Evolutionary conservation across 2,113 vertebrate species (phyloP), one percentile per base, ranked within the genome.

Genomic region (Camelus dromedarius): DNA sequence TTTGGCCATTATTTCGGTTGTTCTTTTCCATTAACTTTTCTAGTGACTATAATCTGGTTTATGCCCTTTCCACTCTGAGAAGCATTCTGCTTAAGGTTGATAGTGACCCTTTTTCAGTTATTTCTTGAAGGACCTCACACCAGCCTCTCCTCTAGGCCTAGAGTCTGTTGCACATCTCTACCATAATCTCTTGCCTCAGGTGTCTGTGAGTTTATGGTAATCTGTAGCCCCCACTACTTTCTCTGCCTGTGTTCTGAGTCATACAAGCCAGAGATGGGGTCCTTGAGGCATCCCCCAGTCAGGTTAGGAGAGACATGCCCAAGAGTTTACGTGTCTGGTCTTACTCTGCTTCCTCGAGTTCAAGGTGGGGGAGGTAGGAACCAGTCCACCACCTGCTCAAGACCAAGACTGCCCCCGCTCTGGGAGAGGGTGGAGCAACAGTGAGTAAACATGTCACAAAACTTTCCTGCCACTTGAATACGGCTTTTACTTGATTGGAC

Each of bases 401-500:
- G 32, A 69, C 62, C 77, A 19, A 70, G 62, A 66, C 15, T 38
- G 16, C 58, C 16, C 62, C 69, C 28, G 5, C 54, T 52, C 52
- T 1, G 3, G 26, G 12, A 64, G 26, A 15, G 10, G n/a, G 18
- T 66, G 15, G 32, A 38, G 32, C 60, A 91, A 82, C 70, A 95
- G 75, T 82, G 73, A 88, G 8, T 66, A 70, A 89, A 75, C 62
- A 15, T 22, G 9, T 50, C 52, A 72, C 35, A 93, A 48, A 64
- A n/a, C 16, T 82, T 97, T 67, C 18, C 54, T 91, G 0, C 76
- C 35, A 58, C 82, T 79, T 88, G 54, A 83, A 67, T 60, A 28
- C 66, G 8, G 67, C 56, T 93, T 95, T 58, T 66, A 88, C 70
- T 92, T 92, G 48, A 73, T 79, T 84, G 48, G 20, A 58, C n/a